A percentile compares a stretch with the other conserved stretches of the same genome.
phyloP scores from a whole-genome alignment of 2,888 invertebrate species.

The Eremobia ochroleuca region DNA sequence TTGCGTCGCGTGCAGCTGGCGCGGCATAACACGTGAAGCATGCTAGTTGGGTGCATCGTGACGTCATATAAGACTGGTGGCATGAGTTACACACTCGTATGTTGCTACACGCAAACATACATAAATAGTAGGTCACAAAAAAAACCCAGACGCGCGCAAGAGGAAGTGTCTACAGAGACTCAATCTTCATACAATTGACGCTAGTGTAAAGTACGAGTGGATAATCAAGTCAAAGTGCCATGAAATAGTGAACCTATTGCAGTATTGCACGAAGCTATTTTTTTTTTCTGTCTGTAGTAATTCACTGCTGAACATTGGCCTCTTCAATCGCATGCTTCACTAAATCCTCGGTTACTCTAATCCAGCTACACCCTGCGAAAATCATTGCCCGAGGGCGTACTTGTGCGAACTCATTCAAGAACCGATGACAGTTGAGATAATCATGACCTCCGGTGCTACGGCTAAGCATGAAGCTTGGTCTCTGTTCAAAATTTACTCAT shows the following conservation, averaged over 20 bases:
- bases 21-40: background rate
- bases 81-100: background rate
- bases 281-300: background rate
- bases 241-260: background rate
- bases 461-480: background rate
- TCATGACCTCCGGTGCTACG: too few relatives aligned
- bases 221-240: background rate
- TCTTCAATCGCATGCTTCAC: too few relatives aligned
- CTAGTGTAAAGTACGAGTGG: background rate
- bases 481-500: background rate
- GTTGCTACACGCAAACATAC: slow-evolving; percentile 2
- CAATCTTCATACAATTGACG: background rate
- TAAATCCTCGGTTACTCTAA: too few relatives aligned
- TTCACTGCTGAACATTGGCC: background rate
- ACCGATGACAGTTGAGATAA: too few relatives aligned
- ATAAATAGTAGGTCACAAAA: slow-evolving; percentile 15
- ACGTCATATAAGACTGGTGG: slow-evolving; percentile 24
- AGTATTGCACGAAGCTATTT: background rate
- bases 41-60: slow-evolving; percentile 22
- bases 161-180: background rate
- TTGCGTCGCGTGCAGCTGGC: slow-evolving; percentile 29
- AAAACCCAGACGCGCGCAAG: background rate
- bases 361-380: background rate
- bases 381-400: background rate
- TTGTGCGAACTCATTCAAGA: background rate